Evolutionary conservation across 2,888 invertebrate genomes (phyloP).

Genomic region (Thereva nobilitata): DNA sequence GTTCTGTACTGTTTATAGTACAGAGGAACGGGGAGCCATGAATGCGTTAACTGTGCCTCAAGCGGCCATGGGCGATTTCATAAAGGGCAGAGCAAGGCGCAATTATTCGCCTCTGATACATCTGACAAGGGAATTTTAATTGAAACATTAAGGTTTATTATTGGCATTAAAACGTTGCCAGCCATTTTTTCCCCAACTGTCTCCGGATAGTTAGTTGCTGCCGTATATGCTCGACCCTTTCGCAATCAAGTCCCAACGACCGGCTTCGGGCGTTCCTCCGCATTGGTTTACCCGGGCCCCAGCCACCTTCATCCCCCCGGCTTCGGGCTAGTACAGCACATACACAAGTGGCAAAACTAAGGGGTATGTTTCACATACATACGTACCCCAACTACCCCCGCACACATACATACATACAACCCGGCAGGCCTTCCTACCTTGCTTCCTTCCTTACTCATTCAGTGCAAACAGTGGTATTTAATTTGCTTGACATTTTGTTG

Average conservation of each 20-base stretch:
- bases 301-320: slow-evolving; percentile 10
- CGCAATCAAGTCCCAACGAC: slow-evolving; percentile 7
- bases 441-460: slow-evolving; percentile 19
- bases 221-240: slow-evolving; percentile 18
- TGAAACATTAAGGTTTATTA: slow-evolving; percentile 55
- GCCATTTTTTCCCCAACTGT: slow-evolving; percentile 16
- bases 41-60: slow-evolving; percentile 7
- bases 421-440: no score
- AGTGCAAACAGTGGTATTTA: slow-evolving; percentile 28
- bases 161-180: slow-evolving; percentile 37
- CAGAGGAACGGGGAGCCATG: slow-evolving; percentile 15
- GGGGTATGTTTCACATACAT: no score
- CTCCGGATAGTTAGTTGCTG: slow-evolving; percentile 23
- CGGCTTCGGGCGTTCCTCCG: slow-evolving; percentile 5
- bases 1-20: background rate
- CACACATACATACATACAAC: no score
- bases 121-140: slow-evolving; percentile 49
- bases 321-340: background rate
- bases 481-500: slow-evolving; percentile 31
- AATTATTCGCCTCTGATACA: slow-evolving; percentile 39
- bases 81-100: slow-evolving; percentile 11
- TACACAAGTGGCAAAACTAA: no score
- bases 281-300: slow-evolving; percentile 10
- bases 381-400: no score
- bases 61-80: slow-evolving; percentile 19